A percentile compares a stretch with the other conserved stretches of the same genome.
Evolutionary conservation across 2,888 invertebrate genomes (phyloP).

Genomic region (Amblyteles armatorius): DNA sequence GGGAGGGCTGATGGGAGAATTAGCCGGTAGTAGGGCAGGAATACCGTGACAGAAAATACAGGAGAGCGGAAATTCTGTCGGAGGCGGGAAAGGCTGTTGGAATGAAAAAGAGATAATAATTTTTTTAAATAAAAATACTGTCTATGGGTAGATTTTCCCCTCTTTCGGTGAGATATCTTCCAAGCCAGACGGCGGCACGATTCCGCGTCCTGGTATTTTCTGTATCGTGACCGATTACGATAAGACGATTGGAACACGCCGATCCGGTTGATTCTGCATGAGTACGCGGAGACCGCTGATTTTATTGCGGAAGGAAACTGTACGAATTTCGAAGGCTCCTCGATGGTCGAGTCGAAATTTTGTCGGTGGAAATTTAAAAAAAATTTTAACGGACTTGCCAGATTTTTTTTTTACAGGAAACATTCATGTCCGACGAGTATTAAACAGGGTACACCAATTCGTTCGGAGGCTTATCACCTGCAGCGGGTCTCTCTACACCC

Average conservation of each 20-base stretch:
- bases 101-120: not conserved
- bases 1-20: slow-evolving; percentile 8
- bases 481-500: slow-evolving; percentile 10
- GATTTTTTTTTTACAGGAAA: not conserved
- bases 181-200: slow-evolving; percentile 12
- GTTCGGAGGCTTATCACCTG: slow-evolving; percentile 39
- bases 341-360: not conserved
- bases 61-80: not conserved
- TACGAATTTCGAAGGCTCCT: not conserved
- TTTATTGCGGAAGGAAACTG: no score
- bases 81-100: not conserved
- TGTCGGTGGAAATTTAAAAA: not conserved
- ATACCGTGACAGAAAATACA: slow-evolving; percentile 24
- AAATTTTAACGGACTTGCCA: not conserved
- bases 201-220: slow-evolving; percentile 7
- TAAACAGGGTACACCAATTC: not conserved
- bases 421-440: not conserved
- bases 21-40: slow-evolving; percentile 26
- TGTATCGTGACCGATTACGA: slow-evolving; percentile 21
- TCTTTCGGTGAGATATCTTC: not conserved
- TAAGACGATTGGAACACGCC: slow-evolving; percentile 7
- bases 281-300: not conserved
- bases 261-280: not conserved
- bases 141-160: not conserved
- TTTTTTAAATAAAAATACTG: not conserved